Evolutionary conservation across 1,140 invertebrate species (phyloP).

Genomic region (Caenorhabditis tropicalis): DNA sequence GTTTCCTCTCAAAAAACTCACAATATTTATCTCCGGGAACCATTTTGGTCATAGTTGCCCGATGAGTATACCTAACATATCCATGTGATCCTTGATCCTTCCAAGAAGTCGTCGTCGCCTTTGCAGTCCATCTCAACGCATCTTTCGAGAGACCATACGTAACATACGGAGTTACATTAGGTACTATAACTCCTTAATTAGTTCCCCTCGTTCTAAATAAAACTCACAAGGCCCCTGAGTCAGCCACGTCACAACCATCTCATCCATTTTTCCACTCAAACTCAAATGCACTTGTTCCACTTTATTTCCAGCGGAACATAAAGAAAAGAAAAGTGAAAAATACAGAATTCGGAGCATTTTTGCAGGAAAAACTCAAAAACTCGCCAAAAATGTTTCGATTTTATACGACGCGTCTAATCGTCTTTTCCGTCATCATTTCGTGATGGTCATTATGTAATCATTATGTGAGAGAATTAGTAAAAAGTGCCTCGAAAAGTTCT

Average conservation of each 20-base stretch:
- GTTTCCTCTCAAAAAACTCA: too few relatives aligned
- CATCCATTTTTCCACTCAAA: constrained; percentile 57
- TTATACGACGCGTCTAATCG: not conserved
- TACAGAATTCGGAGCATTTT: not conserved
- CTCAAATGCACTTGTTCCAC: constrained; percentile 63
- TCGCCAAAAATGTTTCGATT: not conserved
- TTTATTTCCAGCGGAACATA: not conserved
- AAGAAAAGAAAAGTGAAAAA: not conserved
- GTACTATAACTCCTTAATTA: constrained; percentile 18
- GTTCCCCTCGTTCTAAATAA: too few relatives aligned
- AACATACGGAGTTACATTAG: constrained; percentile 30
- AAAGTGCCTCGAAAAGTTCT: too few relatives aligned
- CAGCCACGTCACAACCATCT: constrained; percentile 53
- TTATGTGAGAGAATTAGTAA: not conserved
- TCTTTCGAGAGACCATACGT: constrained; percentile 25
- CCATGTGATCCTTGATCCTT: constrained; percentile 39
- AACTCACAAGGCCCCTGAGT: constrained; percentile 46
- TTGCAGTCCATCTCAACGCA: constrained; percentile 10
- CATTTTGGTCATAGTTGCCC: constrained; percentile 32
- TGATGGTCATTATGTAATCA: not conserved
- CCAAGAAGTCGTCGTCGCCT: constrained; percentile 10
- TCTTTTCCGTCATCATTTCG: not conserved
- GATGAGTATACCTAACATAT: constrained; percentile 44
- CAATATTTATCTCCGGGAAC: constrained; percentile 46
- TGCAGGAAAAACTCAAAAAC: not conserved